A percentile compares a stretch with the other conserved stretches of the same genome.
Evolutionary conservation across 2,888 invertebrate species (phyloP).

Genomic region (Gonocerus acuteangulatus): DNA sequence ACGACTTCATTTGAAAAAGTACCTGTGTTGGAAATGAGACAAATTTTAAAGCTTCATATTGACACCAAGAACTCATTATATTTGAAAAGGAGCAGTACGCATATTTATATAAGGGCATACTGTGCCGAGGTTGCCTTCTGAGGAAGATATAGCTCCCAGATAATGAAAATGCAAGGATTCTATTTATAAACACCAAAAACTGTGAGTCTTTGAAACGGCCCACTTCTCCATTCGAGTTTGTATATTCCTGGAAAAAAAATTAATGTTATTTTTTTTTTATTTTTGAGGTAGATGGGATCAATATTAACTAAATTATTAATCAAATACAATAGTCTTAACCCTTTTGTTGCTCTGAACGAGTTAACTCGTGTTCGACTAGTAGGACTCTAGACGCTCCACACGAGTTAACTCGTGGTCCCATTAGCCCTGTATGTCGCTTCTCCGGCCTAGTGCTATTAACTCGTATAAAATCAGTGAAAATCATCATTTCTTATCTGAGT

Average conservation of each 20-base stretch:
- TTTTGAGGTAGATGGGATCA: too few species aligned
- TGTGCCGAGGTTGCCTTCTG: slow-evolving; percentile 58
- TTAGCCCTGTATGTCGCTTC: too few species aligned
- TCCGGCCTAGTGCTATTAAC: too few species aligned
- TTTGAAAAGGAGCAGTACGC: slow-evolving; percentile 94
- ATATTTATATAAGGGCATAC: slow-evolving; percentile 88
- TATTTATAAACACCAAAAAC: slow-evolving; percentile 92
- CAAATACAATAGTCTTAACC: too few species aligned
- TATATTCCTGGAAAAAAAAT: slow-evolving; percentile 54
- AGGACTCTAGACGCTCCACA: too few species aligned
- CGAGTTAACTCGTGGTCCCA: too few species aligned
- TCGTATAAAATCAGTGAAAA: too few species aligned
- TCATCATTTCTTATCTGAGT: too few species aligned
- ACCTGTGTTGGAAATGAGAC: slow-evolving; percentile 97
- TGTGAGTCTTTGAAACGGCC: slow-evolving; percentile 86
- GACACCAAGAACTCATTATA: slow-evolving; percentile 98
- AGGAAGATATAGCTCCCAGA: slow-evolving; percentile 57
- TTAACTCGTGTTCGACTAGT: too few species aligned
- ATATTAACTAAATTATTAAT: too few species aligned
- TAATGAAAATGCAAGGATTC: slow-evolving; percentile 73
- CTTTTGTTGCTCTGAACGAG: too few species aligned
- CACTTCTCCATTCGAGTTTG: slow-evolving; percentile 54
- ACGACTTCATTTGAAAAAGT: slow-evolving; percentile 6
- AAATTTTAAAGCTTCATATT: slow-evolving; percentile 97
- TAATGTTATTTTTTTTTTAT: too few species aligned